phyloP scores from a whole-genome alignment of 1,140 invertebrate species.

The Ceratina japonica region DNA sequence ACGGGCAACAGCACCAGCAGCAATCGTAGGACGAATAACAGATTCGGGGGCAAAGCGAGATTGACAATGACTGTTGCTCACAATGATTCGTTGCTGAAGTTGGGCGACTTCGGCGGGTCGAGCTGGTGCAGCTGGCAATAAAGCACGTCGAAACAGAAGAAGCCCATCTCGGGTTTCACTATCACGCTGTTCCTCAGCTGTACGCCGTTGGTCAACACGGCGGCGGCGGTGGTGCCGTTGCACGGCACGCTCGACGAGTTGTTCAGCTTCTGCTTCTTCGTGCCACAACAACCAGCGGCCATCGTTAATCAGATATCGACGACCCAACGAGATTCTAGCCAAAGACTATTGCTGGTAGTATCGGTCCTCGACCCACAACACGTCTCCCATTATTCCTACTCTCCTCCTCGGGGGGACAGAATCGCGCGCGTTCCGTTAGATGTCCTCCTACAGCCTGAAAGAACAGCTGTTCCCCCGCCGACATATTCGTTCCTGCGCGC shows the following conservation, averaged over 20 bases:
- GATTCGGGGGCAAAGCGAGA: not conserved
- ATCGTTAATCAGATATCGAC: conserved; percentile 76
- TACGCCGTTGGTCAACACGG: conserved; percentile 71
- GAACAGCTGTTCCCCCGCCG: conserved; percentile 62
- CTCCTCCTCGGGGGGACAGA: not conserved
- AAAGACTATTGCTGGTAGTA: conserved; percentile 20
- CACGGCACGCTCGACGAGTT: conserved; percentile 82
- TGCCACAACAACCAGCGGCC: conserved; percentile 93
- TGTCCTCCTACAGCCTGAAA: conserved; percentile 48
- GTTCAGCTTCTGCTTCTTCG: conserved; percentile 93
- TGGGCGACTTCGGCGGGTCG: conserved; percentile 92
- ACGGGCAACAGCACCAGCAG: too few species aligned
- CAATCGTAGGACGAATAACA: too few species aligned
- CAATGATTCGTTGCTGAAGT: conserved; percentile 97
- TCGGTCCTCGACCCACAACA: conserved; percentile 32
- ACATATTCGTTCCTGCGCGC: conserved; percentile 47
- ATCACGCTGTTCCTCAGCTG: conserved; percentile 80
- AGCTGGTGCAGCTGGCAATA: conserved; percentile 95
- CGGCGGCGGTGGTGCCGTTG: too few species aligned
- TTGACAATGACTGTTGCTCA: conserved; percentile 82
- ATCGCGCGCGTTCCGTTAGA: conserved; percentile 62
- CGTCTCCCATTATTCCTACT: conserved; percentile 42
- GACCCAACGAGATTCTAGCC: too few species aligned
- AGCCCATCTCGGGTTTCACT: conserved; percentile 96
- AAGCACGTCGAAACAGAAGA: conserved; percentile 98